Conservation (phyloP, 2,888 invertebrate genomes). For the Agrenia bidenticulata region DNA sequence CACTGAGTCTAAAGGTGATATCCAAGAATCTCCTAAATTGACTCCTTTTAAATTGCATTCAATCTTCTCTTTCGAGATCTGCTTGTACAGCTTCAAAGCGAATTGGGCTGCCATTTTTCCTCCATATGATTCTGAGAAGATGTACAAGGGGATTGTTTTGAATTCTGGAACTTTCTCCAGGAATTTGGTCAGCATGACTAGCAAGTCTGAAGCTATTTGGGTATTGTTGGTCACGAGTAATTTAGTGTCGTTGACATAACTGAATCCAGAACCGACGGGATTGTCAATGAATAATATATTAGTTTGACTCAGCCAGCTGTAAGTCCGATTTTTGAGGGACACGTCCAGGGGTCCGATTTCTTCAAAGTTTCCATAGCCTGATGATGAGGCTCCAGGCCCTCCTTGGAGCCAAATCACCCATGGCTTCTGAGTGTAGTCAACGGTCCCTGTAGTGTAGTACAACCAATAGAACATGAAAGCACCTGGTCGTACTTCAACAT, state of each 20-base stretch:
- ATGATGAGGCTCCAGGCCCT: slow-evolving; percentile 78
- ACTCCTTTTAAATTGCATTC: slow-evolving; percentile 73
- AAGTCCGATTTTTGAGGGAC: slow-evolving; percentile 67
- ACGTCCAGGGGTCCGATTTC: slow-evolving; percentile 76
- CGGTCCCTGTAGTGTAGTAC: slow-evolving; percentile 73
- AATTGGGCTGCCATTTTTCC: slow-evolving; percentile 91
- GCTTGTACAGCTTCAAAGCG: slow-evolving; percentile 62
- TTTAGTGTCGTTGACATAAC: slow-evolving; percentile 67
- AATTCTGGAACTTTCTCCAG: slow-evolving; percentile 69
- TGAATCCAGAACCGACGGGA: slow-evolving; percentile 85
- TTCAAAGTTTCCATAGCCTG: slow-evolving; percentile 82
- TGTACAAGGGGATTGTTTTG: slow-evolving; percentile 72
- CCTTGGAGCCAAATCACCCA: slow-evolving; percentile 87
- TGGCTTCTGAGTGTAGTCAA: slow-evolving; percentile 67
- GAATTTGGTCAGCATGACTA: slow-evolving; percentile 71
- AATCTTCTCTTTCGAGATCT: slow-evolving; percentile 65
- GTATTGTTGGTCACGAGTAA: slow-evolving; percentile 63
- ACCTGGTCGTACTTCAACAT: slow-evolving; percentile 69
- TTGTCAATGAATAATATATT: slow-evolving; percentile 75
- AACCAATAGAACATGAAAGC: slow-evolving; percentile 89
- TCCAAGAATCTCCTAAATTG: slow-evolving; percentile 86
- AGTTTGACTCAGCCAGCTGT: slow-evolving; percentile 69
- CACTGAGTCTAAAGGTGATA: slow-evolving; percentile 81
- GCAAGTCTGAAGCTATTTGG: slow-evolving; percentile 73
- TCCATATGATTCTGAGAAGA: slow-evolving; percentile 87